Evolutionary conservation across 2,113 vertebrate species (phyloP).

Genomic region (Furnarius figulus): DNA sequence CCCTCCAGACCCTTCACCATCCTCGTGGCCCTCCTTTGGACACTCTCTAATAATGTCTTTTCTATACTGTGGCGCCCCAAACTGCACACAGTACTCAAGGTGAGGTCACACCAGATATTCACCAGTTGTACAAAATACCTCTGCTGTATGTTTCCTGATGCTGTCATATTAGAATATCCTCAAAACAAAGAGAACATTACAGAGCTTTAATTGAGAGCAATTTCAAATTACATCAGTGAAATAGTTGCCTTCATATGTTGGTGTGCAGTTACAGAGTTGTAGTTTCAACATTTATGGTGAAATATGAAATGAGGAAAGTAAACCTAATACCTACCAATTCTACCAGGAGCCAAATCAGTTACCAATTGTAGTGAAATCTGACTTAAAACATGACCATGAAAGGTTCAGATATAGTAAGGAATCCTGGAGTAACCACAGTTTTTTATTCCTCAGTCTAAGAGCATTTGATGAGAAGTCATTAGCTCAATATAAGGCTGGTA

Average conservation of each 20-base stretch:
- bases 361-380: neutral
- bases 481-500: neutral
- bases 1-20: neutral
- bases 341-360: neutral
- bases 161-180: neutral
- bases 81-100: neutral
- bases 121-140: neutral
- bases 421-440: neutral
- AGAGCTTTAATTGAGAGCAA: conserved; percentile 12
- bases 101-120: neutral
- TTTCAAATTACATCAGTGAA: neutral
- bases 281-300: neutral
- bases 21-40: neutral
- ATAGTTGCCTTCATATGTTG: neutral
- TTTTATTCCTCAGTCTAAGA: neutral
- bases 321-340: neutral
- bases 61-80: neutral
- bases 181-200: neutral
- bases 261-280: neutral
- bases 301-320: neutral
- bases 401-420: neutral
- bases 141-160: neutral
- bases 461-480: neutral
- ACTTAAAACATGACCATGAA: neutral
- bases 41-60: neutral